Base-by-base conservation (phyloP, 2,888 invertebrate genomes). In the Tiphia femorata region DNA sequence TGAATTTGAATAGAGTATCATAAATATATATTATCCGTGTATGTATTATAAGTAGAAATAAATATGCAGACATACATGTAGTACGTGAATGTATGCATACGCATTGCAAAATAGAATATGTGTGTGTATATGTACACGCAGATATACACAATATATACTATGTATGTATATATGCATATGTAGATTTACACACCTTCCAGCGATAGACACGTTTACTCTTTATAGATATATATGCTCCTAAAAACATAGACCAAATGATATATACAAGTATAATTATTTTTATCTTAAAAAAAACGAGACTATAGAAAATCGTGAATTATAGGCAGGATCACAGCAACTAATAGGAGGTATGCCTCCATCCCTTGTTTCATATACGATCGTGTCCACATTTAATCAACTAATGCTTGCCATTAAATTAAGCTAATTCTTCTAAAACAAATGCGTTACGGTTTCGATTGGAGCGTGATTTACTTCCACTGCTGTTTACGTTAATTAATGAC, bases 11-110 rank as follows among this genome's bases (percentile, higher is more conserved):
- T 49, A 47, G 40, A 29, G 19, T 42, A 42, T 58, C 47, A 57
- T 40, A 57, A 19, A 61, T 50, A 46, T 58, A 47, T 58, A 50
- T 58, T 37, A 62, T 76, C 77, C 81, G 82, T 81, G 76, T 84
- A 82, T 84, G 81, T 83, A 14, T 25, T 38, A 14, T 17, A 37
- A 8, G 30, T 40, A 51, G 30, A 33, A 30, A 30, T 27, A 37
- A 2, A 43, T 59, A 54, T 63, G 56, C 58, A 66, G 20, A 52
- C 54, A 54, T 54, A 57, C 35, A 38, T 52, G 12, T 43, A 37
- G 19, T 37, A 64, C 47, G 12, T 54, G 55, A 54, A 41, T 53
- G 53, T 56, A 59, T 62, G 50, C 35, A 47, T 37, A 52, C 42
- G 17, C 37, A 53, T 29, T 57, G 38, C 10, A 48, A 54, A 50